These are phyloP conservation scores for Taenaris catops DNA, from an alignment of 2,888 invertebrate species.

Conservation along the genomic window DNA sequence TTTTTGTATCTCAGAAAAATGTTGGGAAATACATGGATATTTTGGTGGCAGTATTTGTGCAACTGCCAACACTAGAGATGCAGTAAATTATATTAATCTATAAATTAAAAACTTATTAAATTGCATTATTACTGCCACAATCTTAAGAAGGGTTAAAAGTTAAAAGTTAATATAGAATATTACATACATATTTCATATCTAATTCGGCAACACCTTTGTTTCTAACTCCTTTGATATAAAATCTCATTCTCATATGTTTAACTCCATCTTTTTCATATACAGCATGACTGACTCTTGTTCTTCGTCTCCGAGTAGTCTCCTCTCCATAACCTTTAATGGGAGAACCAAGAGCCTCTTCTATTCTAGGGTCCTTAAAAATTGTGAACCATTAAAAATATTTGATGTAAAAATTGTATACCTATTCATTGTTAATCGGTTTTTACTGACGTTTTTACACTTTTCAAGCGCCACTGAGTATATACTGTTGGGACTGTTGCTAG, in stretches of 20 bases:
- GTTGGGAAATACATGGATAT: too few relatives aligned
- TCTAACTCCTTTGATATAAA: conserved; percentile 91
- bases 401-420: too few relatives aligned
- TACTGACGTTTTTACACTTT: conserved; percentile 82
- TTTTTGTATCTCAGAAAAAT: too few relatives aligned
- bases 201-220: conserved; percentile 91
- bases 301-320: conserved; percentile 88
- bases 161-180: conserved; percentile 5
- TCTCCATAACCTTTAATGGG: conserved; percentile 95
- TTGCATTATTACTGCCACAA: too few relatives aligned
- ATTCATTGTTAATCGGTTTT: too few relatives aligned
- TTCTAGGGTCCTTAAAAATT: conserved; percentile 79
- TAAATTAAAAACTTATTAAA: too few relatives aligned
- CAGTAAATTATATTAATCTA: too few relatives aligned
- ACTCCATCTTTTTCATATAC: conserved; percentile 87
- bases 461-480: conserved; percentile 90
- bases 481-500: conserved; percentile 91
- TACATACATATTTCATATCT: conserved; percentile 89
- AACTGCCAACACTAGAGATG: too few relatives aligned
- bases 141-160: too few relatives aligned
- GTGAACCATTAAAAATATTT: neutral
- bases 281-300: conserved; percentile 91
- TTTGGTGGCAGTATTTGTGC: too few relatives aligned
- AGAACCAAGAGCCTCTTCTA: conserved; percentile 91
- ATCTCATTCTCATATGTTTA: conserved; percentile 92